Percentiles rank a stretch among this genome's conserved stretches.
Conservation (phyloP, 2,888 invertebrate species). For the Drosophila lacicola region DNA sequence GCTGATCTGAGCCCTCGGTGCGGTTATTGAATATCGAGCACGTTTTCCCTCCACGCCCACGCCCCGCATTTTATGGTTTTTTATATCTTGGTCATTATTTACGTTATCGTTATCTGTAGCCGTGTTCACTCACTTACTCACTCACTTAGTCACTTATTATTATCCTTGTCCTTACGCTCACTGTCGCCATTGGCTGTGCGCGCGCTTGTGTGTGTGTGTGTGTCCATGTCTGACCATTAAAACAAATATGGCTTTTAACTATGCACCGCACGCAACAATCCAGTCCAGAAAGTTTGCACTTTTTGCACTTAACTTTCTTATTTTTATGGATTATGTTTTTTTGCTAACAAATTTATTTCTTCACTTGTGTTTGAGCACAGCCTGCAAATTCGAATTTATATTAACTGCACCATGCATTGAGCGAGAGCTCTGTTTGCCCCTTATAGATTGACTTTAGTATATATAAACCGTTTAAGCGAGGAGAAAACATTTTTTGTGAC, state of each 20-base stretch:
- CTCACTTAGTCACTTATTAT: slow-evolving; percentile 73
- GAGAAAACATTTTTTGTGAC: no score
- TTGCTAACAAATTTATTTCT: slow-evolving; percentile 1
- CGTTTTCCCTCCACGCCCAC: slow-evolving; percentile 38
- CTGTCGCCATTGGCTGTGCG: slow-evolving; percentile 43
- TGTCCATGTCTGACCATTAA: slow-evolving; percentile 49
- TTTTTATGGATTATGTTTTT: slow-evolving; percentile 44
- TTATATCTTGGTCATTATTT: slow-evolving; percentile 74
- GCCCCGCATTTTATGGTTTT: slow-evolving; percentile 3
- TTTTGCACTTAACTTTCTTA: slow-evolving; percentile 37
- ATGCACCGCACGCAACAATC: slow-evolving; percentile 63
- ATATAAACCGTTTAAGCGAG: no score
- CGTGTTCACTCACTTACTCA: slow-evolving; percentile 60
- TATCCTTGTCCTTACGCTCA: slow-evolving; percentile 65
- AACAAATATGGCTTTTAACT: slow-evolving; percentile 64
- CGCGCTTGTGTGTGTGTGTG: slow-evolving; percentile 9
- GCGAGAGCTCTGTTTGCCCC: no score
- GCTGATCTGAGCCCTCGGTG: slow-evolving; percentile 40
- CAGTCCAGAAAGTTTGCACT: slow-evolving; percentile 40
- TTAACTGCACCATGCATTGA: no score
- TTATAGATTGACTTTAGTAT: no score
- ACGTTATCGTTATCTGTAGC: slow-evolving; percentile 74
- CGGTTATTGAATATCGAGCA: slow-evolving; percentile 77
- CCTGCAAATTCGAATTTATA: no score
- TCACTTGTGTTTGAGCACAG: not conserved